Conservation (phyloP, 2,113 vertebrate genomes). For the Stomatorhinus ivindoensis region DNA sequence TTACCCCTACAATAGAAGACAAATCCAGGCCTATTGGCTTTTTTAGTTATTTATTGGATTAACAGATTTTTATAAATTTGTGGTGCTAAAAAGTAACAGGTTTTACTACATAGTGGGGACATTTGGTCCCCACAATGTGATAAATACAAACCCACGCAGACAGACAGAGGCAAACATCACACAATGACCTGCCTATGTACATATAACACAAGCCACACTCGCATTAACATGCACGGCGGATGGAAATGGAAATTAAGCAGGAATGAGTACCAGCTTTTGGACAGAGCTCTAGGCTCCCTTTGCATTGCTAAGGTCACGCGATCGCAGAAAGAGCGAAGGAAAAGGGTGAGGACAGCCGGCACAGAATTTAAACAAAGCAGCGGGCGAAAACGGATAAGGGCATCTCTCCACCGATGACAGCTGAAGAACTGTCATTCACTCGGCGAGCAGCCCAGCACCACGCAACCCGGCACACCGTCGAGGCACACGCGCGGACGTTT, state of each 20-base stretch:
- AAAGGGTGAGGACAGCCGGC: neutral
- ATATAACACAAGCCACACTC: neutral
- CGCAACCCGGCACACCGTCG: neutral
- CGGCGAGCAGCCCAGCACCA: neutral
- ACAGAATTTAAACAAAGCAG: neutral
- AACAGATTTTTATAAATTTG: neutral
- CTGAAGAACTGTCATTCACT: neutral
- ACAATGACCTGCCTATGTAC: neutral
- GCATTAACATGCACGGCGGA: neutral
- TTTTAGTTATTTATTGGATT: neutral
- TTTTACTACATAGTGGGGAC: neutral
- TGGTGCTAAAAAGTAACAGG: neutral
- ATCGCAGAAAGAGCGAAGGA: neutral
- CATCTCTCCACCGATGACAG: neutral
- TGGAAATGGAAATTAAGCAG: neutral
- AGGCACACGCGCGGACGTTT: neutral
- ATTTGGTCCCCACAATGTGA: neutral
- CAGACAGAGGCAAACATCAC: neutral
- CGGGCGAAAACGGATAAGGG: neutral
- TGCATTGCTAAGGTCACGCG: neutral
- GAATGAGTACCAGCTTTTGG: neutral
- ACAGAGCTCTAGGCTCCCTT: neutral
- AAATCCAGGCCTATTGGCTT: neutral
- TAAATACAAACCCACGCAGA: neutral
- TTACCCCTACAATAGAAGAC: neutral